Conservation (phyloP, 2,113 vertebrate species). For the Podarcis raffonei region DNA sequence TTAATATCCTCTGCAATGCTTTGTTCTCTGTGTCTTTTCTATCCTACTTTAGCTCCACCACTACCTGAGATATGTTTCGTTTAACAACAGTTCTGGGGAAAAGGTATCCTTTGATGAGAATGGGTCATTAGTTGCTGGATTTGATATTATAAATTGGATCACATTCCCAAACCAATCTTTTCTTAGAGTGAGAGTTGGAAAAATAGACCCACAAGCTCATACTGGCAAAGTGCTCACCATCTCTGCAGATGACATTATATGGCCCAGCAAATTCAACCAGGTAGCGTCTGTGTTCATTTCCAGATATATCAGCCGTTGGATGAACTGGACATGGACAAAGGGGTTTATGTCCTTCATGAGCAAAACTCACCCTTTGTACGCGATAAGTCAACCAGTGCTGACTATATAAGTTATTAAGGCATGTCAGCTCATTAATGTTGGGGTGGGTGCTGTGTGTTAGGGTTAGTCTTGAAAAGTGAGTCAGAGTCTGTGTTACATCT, state of each 20-base stretch:
- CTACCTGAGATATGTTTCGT: neutral
- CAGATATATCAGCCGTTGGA: neutral
- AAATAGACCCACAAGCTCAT: neutral
- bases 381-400: neutral
- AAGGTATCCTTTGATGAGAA: neutral
- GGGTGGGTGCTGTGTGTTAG: too few species aligned
- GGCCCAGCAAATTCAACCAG: neutral
- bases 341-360: too few species aligned
- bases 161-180: slow-evolving; percentile 16
- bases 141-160: slow-evolving; percentile 11
- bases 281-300: neutral
- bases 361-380: too few species aligned
- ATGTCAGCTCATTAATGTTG: too few species aligned
- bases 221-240: neutral
- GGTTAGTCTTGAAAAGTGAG: too few species aligned
- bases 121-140: neutral
- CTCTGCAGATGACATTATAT: neutral
- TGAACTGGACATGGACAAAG: too few species aligned
- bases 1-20: neutral
- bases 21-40: neutral
- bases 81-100: slow-evolving; percentile 6
- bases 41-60: neutral
- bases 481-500: too few species aligned
- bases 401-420: too few species aligned
- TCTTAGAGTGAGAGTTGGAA: neutral